Evolutionary conservation across 2,888 invertebrate species (phyloP).

Genomic region (Rosalia funebris): DNA sequence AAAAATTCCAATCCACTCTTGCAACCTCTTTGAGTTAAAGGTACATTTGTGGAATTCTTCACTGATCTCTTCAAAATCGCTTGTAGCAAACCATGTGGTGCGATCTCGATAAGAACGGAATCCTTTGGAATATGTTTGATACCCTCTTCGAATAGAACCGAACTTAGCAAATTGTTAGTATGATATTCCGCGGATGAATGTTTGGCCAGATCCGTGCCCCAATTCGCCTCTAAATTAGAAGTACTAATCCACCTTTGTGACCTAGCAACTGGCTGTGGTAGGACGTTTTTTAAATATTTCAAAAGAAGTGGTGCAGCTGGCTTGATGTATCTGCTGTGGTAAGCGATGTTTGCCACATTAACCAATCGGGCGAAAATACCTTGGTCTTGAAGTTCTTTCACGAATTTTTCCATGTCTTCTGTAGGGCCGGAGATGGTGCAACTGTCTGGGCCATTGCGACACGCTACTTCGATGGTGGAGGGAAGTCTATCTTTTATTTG

Average conservation of each 20-base stretch:
- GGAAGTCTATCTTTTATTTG: conserved; percentile 74
- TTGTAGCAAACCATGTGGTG: conserved; percentile 89
- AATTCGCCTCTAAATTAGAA: conserved; percentile 70
- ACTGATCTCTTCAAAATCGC: conserved; percentile 85
- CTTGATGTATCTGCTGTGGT: conserved; percentile 85
- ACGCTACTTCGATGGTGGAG: conserved; percentile 77
- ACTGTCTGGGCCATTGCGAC: conserved; percentile 81
- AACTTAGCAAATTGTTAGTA: conserved; percentile 73
- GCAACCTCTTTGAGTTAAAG: conserved; percentile 78
- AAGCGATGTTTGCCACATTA: conserved; percentile 87
- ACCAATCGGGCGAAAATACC: conserved; percentile 86
- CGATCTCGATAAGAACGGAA: conserved; percentile 87
- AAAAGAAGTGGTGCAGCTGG: conserved; percentile 63
- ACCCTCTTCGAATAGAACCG: conserved; percentile 86
- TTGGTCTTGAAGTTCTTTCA: conserved; percentile 70
- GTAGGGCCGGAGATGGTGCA: conserved; percentile 83
- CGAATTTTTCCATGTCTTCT: conserved; percentile 70
- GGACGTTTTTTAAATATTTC: conserved; percentile 63
- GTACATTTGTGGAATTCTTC: conserved; percentile 74
- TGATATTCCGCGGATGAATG: conserved; percentile 74
- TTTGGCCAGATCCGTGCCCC: conserved; percentile 68
- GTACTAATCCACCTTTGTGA: conserved; percentile 74
- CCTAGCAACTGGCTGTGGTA: conserved; percentile 65
- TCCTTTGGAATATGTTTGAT: conserved; percentile 80
- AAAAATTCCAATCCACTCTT: conserved; percentile 73